Conservation (phyloP, 2,113 vertebrate species). For the Sphaerodactylus townsendi region DNA sequence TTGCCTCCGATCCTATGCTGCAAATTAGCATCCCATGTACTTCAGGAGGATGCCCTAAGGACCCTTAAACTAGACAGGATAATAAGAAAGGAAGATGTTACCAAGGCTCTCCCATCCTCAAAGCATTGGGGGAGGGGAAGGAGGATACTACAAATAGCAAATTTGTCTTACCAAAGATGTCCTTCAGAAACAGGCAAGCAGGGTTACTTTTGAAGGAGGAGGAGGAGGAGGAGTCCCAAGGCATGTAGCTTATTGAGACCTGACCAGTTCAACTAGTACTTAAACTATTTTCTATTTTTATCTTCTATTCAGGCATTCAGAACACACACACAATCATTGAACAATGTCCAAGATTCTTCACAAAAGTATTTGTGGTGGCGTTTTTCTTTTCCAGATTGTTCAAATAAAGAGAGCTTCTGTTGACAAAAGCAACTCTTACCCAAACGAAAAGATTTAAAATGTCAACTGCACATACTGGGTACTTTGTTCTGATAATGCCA, state of each 20-base stretch:
- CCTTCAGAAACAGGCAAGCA: no score
- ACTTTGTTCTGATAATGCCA: conserved; percentile 22
- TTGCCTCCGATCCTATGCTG: background rate
- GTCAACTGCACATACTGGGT: background rate
- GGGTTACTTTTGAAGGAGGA: no score
- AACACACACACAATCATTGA: background rate
- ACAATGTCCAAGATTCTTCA: background rate
- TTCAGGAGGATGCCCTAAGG: conserved; percentile 27
- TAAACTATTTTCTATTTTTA: background rate
- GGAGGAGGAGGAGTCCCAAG: no score
- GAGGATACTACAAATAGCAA: background rate
- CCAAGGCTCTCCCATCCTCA: background rate
- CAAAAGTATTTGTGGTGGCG: background rate
- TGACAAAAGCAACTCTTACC: conserved; percentile 14
- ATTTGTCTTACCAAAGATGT: background rate
- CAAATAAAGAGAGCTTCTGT: background rate
- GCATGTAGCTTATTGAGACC: background rate
- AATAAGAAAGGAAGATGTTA: conserved; percentile 17
- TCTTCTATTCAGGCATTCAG: background rate
- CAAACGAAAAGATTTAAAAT: conserved; percentile 8
- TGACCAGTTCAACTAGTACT: background rate
- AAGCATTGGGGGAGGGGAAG: background rate
- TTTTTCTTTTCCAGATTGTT: background rate
- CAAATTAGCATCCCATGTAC: conserved; percentile 11
- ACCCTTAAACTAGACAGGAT: conserved; percentile 32